Evolutionary conservation across 1,140 invertebrate species (phyloP).

Genomic region (Drosophila nebulosa): DNA sequence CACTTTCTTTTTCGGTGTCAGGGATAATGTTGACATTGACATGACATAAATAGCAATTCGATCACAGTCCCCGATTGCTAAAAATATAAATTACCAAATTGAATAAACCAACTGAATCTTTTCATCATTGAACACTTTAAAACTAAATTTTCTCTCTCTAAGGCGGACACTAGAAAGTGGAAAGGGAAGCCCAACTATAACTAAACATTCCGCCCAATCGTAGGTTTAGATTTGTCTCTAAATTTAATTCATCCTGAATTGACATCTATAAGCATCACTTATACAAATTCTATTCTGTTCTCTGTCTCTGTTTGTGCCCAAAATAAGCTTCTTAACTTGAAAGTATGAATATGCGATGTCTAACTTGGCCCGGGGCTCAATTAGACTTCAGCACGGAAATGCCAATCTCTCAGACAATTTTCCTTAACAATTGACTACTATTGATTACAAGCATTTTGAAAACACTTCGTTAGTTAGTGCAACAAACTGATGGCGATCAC

Average conservation of each 20-base stretch:
- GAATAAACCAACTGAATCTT: neutral
- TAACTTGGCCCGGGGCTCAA: neutral
- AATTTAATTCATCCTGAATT: too few species aligned
- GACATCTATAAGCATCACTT: too few species aligned
- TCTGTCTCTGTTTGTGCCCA: neutral
- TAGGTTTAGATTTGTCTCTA: too few species aligned
- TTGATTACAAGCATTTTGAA: neutral
- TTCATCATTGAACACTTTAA: too few species aligned
- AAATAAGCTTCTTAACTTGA: neutral
- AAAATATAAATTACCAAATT: neutral
- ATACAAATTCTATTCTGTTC: too few species aligned
- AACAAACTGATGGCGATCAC: neutral
- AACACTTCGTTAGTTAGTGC: neutral
- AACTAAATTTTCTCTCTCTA: too few species aligned
- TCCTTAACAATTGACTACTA: neutral
- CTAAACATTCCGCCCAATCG: too few species aligned
- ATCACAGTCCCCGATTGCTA: neutral
- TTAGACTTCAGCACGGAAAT: neutral
- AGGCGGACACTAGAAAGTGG: too few species aligned
- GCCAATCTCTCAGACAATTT: neutral
- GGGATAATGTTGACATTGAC: neutral
- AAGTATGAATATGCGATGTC: neutral
- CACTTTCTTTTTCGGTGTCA: neutral
- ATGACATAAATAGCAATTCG: constrained; percentile 1
- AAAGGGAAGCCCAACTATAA: too few species aligned